Conservation (phyloP, 2,113 vertebrate genomes). For the Pedetes capensis region DNA sequence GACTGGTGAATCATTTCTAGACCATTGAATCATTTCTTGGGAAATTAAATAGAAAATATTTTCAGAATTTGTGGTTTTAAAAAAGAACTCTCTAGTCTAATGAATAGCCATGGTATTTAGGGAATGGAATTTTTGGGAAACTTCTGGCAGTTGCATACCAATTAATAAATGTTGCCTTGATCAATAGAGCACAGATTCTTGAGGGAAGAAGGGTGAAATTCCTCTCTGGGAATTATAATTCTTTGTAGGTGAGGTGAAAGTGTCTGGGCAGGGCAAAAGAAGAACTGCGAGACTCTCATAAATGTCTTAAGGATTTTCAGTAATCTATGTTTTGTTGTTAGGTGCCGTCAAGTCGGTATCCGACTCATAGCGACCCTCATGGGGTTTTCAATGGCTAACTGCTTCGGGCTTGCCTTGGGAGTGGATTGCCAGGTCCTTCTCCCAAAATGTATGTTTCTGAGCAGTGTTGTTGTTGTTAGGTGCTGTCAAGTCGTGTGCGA, state of each 20-base stretch:
- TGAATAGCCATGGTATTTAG: background rate
- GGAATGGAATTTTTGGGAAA: background rate
- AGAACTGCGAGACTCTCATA: background rate
- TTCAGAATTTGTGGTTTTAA: conserved; percentile 53
- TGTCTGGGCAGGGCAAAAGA: background rate
- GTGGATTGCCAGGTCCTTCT: no score
- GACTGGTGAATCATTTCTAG: conserved; percentile 58
- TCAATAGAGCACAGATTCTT: background rate
- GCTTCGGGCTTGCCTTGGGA: no score
- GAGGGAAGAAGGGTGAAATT: background rate
- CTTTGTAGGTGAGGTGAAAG: background rate
- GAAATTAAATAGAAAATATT: conserved; percentile 50
- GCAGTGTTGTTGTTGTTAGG: no score
- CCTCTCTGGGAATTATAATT: background rate
- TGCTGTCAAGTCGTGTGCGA: no score
- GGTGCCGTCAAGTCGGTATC: no score
- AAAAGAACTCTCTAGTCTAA: background rate
- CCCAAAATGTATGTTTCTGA: no score
- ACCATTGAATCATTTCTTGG: conserved; percentile 39
- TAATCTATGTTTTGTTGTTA: background rate
- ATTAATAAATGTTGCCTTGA: background rate
- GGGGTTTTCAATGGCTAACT: no score
- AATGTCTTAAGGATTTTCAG: background rate
- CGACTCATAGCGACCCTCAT: no score
- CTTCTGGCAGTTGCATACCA: background rate